Percentiles rank a stretch among this genome's conserved stretches.
Conservation (phyloP, 2,888 invertebrate genomes). For the Eumerus sabulonum region DNA sequence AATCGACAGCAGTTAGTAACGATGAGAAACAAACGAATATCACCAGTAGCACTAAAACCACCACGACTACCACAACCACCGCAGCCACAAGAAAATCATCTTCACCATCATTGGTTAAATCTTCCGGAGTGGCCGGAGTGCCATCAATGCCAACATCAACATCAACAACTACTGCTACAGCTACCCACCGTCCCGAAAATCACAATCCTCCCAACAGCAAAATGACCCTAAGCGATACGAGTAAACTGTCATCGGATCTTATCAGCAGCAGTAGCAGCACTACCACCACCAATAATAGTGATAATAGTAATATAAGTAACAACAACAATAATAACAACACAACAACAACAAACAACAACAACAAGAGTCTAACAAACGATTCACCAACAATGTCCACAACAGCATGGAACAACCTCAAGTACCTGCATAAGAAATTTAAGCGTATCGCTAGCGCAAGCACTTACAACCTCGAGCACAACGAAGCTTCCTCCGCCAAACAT, state of each 20-base stretch:
- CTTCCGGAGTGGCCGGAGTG: slow-evolving; percentile 39
- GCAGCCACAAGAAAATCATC: slow-evolving; percentile 61
- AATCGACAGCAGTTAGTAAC: slow-evolving; percentile 66
- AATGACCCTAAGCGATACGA: slow-evolving; percentile 64
- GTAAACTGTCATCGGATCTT: slow-evolving; percentile 59
- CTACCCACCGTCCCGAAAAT: slow-evolving; percentile 52
- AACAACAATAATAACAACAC: slow-evolving; percentile 65
- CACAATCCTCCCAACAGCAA: slow-evolving; percentile 52
- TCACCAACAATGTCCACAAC: slow-evolving; percentile 67
- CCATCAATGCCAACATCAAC: slow-evolving; percentile 66
- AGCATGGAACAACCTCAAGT: slow-evolving; percentile 83
- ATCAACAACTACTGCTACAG: slow-evolving; percentile 67
- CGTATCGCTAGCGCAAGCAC: slow-evolving; percentile 86
- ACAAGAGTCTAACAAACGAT: slow-evolving; percentile 56
- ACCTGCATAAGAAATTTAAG: slow-evolving; percentile 96
- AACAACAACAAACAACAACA: slow-evolving; percentile 36
- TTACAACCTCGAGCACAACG: slow-evolving; percentile 49
- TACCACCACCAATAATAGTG: slow-evolving; percentile 73
- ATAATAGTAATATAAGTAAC: slow-evolving; percentile 71
- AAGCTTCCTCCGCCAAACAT: slow-evolving; percentile 59
- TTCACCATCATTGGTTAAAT: slow-evolving; percentile 60
- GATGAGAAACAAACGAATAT: slow-evolving; percentile 56
- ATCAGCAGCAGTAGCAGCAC: slow-evolving; percentile 71
- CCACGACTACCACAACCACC: slow-evolving; percentile 53
- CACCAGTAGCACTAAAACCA: slow-evolving; percentile 15